A percentile compares a stretch with the other conserved stretches of the same genome.
Evolutionary conservation across 2,113 vertebrate genomes (phyloP).

Genomic region (Alces alces): DNA sequence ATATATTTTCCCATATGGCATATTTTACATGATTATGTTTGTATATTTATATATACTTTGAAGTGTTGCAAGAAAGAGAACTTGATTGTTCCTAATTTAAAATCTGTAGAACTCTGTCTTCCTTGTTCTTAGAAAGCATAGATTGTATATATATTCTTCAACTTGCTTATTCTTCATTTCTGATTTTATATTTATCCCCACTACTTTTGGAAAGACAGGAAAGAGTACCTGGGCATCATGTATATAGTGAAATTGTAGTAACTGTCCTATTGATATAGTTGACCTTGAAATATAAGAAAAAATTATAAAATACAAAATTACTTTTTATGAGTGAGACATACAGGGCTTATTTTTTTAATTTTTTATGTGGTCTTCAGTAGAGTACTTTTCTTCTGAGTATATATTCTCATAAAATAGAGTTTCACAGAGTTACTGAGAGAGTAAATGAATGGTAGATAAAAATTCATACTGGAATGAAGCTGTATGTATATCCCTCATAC

Average conservation of each 20-base stretch:
- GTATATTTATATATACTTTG: background rate
- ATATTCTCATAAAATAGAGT: background rate
- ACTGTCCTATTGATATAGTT: background rate
- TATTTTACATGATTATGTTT: background rate
- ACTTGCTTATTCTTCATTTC: background rate
- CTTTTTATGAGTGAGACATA: background rate
- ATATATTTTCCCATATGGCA: background rate
- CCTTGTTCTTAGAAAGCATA: background rate
- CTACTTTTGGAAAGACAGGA: background rate
- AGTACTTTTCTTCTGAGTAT: background rate
- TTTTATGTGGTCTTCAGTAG: background rate
- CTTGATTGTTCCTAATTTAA: background rate
- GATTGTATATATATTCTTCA: background rate
- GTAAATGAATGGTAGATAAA: background rate
- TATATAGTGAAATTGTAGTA: background rate
- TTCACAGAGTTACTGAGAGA: background rate
- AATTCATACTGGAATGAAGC: background rate
- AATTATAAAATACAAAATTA: background rate
- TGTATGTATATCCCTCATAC: background rate
- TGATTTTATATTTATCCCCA: background rate
- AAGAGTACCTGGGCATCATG: background rate
- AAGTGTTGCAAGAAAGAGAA: background rate
- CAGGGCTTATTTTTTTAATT: background rate
- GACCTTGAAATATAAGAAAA: background rate
- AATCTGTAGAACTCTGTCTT: background rate